Base-by-base conservation (phyloP, 2,797 vertebrate genomes). In the Bucorvus abyssinicus region DNA sequence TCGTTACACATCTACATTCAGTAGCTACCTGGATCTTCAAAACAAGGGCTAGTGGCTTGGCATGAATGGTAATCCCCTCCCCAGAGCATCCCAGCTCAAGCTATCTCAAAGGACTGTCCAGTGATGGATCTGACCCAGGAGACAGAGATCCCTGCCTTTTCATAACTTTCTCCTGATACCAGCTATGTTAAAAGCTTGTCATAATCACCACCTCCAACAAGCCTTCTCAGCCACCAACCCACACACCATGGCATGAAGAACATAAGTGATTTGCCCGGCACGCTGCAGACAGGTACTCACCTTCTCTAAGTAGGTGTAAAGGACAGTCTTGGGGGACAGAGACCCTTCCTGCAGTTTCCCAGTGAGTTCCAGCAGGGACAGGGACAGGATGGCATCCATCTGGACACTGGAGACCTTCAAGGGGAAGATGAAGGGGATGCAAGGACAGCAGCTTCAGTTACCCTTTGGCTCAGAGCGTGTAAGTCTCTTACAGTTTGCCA, bases 251-350 rank as follows among this genome's bases (percentile, higher is more conserved):
- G 34, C 36, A 32, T 2, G 20, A 40, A 90, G 49, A 89, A 73
- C 7, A 9, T 12, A 7, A 55, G 20, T 34, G 13, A 18, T 61
- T 57, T 78, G 34, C 22, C n/a, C 24, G 30, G 20, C 42, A 36
- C 17, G 14, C 42, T 52, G 59, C 0, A 0, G 42, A 29, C 6
- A 14, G 47, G 55, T 13, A 44, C 70, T 87, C 44, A 99, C 98
- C 98, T 99, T 98, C 93, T 98, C 98, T 96, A 99, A 65, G 78
- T 98, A 99, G 49, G 98, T 85, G 75, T 98, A 98, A 52, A 99
- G 98, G 68, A 98, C 98, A 1, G 97, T 97, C 40, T 96, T 98
- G 1, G 98, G 98, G 78, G 79, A 98, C 89, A 99, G 95, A 7
- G 94, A 97, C 7, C 97, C 98, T 3, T 98, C 93, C 89, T 7